Evolutionary conservation across 1,140 invertebrate species (phyloP).

Genomic region (Zaprionus nigranus): DNA sequence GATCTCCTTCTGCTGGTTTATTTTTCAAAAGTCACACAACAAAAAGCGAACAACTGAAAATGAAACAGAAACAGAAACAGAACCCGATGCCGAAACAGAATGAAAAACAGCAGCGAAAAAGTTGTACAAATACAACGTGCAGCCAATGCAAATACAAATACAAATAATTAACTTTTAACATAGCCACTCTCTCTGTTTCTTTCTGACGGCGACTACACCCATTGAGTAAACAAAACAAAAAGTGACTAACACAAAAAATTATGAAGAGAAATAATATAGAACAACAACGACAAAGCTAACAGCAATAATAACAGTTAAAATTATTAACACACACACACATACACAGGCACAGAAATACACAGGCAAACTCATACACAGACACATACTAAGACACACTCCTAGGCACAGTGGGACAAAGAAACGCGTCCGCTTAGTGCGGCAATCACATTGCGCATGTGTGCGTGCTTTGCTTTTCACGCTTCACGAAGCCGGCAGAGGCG

Average conservation of each 20-base stretch:
- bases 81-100: background rate
- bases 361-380: background rate
- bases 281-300: conserved; percentile 49
- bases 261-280: conserved; percentile 56
- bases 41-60: conserved; percentile 39
- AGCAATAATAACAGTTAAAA: conserved; percentile 72
- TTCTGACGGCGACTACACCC: conserved; percentile 53
- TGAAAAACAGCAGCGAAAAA: conserved; percentile 53
- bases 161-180: conserved; percentile 81
- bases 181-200: conserved; percentile 21
- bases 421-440: conserved; percentile 5
- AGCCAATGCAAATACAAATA: conserved; percentile 76
- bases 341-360: background rate
- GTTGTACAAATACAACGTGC: conserved; percentile 77
- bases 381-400: conserved; percentile 16
- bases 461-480: conserved; percentile 70
- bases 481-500: background rate
- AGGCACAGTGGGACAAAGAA: conserved; percentile 3
- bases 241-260: conserved; percentile 53
- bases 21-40: conserved; percentile 61
- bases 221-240: conserved; percentile 68
- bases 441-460: conserved; percentile 74
- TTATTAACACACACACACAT: conserved; percentile 58
- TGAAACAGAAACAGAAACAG: conserved; percentile 16
- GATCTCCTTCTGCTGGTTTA: conserved; percentile 19